These are phyloP conservation scores for Megaceryle alcyon DNA, from an alignment of 2,797 vertebrate species.

Conservation along the genomic window DNA sequence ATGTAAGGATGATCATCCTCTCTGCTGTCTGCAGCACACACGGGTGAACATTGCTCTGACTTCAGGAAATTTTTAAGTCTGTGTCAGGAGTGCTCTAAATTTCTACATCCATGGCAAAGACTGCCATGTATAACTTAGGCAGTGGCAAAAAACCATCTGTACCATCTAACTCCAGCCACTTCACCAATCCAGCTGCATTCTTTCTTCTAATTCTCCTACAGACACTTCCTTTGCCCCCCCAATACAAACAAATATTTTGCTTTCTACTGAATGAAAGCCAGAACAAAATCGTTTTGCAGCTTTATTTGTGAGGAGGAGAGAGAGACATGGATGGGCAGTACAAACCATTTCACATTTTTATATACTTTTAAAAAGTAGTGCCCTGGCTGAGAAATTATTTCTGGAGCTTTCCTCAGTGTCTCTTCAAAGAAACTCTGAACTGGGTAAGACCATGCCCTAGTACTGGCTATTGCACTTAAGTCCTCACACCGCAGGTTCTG, in stretches of 20 bases:
- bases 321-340: not conserved
- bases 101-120: not conserved
- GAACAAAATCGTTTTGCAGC: not conserved
- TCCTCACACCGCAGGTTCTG: not conserved
- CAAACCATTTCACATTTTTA: not conserved
- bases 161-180: not conserved
- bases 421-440: not conserved
- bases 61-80: not conserved
- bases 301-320: not conserved
- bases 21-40: not conserved
- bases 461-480: not conserved
- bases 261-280: not conserved
- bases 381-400: not conserved
- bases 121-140: not conserved
- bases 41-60: not conserved
- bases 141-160: not conserved
- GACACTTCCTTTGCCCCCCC: not conserved
- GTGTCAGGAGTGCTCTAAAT: not conserved
- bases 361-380: not conserved
- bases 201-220: not conserved
- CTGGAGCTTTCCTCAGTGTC: not conserved
- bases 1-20: not conserved
- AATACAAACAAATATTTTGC: not conserved
- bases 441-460: not conserved
- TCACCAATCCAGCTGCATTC: not conserved